Conservation (phyloP, 2,113 vertebrate genomes). For the Todiramphus saurophagus region DNA sequence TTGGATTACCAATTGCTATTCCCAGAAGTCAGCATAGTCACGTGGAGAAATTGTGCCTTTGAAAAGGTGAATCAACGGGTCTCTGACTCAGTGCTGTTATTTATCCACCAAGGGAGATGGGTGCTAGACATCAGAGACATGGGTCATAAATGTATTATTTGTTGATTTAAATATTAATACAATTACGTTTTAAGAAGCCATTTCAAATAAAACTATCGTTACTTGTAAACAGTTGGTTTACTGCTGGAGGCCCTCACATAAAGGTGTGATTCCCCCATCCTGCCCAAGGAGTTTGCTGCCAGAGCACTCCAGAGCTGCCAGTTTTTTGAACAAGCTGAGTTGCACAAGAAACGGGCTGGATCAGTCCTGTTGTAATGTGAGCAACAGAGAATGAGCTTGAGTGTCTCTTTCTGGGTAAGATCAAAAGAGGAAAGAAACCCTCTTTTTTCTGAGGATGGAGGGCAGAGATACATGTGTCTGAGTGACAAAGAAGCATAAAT, state of each 20-base stretch:
- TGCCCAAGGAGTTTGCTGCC: neutral
- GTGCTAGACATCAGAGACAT: neutral
- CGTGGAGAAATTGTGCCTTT: rapidly evolving
- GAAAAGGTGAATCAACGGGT: neutral
- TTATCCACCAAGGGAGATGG: neutral
- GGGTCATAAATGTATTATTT: neutral
- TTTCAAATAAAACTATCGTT: neutral
- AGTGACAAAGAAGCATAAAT: neutral
- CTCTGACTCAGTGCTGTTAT: neutral
- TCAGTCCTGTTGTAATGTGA: neutral
- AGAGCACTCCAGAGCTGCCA: rapidly evolving
- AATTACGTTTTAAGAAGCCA: neutral
- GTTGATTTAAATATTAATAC: neutral
- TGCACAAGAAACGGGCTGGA: neutral
- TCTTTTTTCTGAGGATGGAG: neutral
- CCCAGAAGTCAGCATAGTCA: neutral
- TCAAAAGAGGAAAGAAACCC: neutral
- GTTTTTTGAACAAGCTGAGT: neutral
- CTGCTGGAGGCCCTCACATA: neutral
- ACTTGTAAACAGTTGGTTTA: neutral
- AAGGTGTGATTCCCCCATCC: rapidly evolving
- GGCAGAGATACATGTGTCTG: neutral
- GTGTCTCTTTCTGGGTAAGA: neutral
- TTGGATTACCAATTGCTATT: neutral
- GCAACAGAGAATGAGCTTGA: neutral